phyloP scores from a whole-genome alignment of 2,797 vertebrate genomes.

The Pogoniulus pusillus region DNA sequence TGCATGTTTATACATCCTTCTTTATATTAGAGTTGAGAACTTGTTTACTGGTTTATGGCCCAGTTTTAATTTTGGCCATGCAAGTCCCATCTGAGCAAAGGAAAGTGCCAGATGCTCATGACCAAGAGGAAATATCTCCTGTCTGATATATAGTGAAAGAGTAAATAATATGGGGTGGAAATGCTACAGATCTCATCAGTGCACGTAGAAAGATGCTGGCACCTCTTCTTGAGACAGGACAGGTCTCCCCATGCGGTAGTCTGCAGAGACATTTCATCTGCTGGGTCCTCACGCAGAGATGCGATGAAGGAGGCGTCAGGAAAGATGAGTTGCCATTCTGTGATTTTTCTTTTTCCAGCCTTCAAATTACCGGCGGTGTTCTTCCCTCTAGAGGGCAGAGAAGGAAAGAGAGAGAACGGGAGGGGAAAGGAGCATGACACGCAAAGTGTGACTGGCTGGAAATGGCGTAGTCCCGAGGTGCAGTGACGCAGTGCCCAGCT shows the following conservation, averaged over 20 bases:
- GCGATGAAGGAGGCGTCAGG: not conserved
- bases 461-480: rapidly evolving
- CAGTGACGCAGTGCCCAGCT: not conserved
- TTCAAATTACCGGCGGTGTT: not conserved
- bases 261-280: not conserved
- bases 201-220: not conserved
- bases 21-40: not conserved
- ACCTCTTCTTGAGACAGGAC: not conserved
- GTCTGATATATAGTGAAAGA: not conserved
- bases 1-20: not conserved
- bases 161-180: not conserved
- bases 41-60: not conserved
- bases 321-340: not conserved
- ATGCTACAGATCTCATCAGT: rapidly evolving
- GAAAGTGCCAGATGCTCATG: not conserved
- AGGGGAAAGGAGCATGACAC: not conserved
- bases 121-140: not conserved
- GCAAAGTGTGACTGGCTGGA: not conserved
- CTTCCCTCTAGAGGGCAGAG: constrained; percentile 33
- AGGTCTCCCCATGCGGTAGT: not conserved
- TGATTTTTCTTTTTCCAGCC: not conserved
- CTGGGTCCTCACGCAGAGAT: not conserved
- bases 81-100: not conserved
- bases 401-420: not conserved
- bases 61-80: not conserved